Evolutionary conservation across 2,888 invertebrate species (phyloP).

Genomic region (Cosmorhoe ocellata): DNA sequence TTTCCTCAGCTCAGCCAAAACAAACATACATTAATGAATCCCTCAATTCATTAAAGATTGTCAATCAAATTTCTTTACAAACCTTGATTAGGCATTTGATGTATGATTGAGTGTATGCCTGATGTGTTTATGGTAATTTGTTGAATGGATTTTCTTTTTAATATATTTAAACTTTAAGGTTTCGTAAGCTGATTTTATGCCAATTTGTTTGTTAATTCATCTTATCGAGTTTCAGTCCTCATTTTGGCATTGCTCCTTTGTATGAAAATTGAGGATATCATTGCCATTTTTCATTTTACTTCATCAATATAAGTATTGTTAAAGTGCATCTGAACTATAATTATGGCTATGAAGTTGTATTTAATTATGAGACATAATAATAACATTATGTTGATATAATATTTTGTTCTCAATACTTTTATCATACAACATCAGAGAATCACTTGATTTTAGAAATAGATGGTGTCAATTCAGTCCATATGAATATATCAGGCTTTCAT

Average conservation of each 20-base stretch:
- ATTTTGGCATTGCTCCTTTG: slow-evolving; percentile 9
- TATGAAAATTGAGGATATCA: slow-evolving; percentile 7
- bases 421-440: slow-evolving; percentile 4
- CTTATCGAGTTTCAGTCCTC: slow-evolving; percentile 10
- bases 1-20: slow-evolving; percentile 11
- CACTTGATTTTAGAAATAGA: slow-evolving; percentile 10
- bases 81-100: slow-evolving; percentile 6
- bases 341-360: slow-evolving; percentile 2
- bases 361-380: slow-evolving; percentile 2
- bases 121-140: slow-evolving; percentile 9
- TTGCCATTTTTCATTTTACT: slow-evolving; percentile 1
- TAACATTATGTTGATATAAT: not conserved
- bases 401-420: slow-evolving; percentile 11
- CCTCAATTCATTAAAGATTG: slow-evolving; percentile 7
- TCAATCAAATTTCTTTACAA: slow-evolving; percentile 6
- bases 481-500: slow-evolving; percentile 11
- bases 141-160: slow-evolving; percentile 9
- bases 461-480: slow-evolving; percentile 6
- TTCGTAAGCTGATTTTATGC: slow-evolving; percentile 9
- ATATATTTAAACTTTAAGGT: slow-evolving; percentile 1
- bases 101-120: slow-evolving; percentile 9
- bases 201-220: slow-evolving; percentile 15
- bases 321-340: slow-evolving; percentile 1
- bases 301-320: slow-evolving; percentile 9
- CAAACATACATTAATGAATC: slow-evolving; percentile 12